Base-by-base conservation (phyloP, 1,140 invertebrate species). In the Philopotamus ludificatus region DNA sequence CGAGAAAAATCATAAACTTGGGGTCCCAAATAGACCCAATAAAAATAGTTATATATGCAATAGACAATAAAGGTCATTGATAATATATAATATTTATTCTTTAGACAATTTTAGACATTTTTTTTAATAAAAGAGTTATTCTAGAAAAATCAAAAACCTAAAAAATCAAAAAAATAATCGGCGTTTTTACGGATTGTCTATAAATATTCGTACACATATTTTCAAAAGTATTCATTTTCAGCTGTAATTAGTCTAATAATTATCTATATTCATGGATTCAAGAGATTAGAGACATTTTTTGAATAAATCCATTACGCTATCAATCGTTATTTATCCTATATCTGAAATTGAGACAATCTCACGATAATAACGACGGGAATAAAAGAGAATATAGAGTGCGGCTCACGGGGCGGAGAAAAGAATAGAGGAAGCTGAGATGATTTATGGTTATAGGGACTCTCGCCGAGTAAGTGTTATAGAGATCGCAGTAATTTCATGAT, bases 401-500 rank as follows among this genome's bases (percentile, higher is more conserved):
- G 34, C 8, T 8, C 8, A 39, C 8, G n/a, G n/a, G n/a, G n/a
- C 34, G 34, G n/a, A n/a, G 44, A 47, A 16, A 47, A 47, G 44
- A 47, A 47, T 15, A 20, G 44, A 47, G 44, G 44, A 47, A 47
- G 44, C 18, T 8, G 44, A 47, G 18, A 47, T 47, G 44, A 47
- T 47, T 47, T 47, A 47, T 47, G 44, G 18, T 47, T 47, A 47
- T 47, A 7, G 44, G 18, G 18, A 16, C 44, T 20, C 44, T 47
- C 18, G 44, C 15, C 8, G 44, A 16, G 44, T 47, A 47, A 47
- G 44, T 47, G 44, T 47, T 47, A 47, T 47, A 47, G 44, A 47
- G 44, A 47, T 47, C 44, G 44, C 18, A 47, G 44, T 47, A 47
- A 47, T 47, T 47, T 47, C 18, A 16, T 47, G 44, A 47, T 47